These are phyloP conservation scores for Meriones unguiculatus DNA, from an alignment of 2,113 vertebrate species.

Conservation along the genomic window DNA sequence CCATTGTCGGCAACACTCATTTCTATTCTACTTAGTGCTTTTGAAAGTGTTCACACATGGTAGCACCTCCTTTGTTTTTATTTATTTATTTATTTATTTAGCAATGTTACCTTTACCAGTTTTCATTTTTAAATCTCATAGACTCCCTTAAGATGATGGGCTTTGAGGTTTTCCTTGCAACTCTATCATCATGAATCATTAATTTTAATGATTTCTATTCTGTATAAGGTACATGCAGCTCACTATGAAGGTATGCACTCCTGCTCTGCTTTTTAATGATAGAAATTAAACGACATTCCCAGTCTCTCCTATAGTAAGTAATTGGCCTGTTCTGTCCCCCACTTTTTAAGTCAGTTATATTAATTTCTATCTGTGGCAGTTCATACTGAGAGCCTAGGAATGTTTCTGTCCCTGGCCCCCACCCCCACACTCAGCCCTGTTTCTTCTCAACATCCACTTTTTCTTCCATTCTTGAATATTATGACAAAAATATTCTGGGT, in stretches of 20 bases:
- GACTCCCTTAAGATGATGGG: not conserved
- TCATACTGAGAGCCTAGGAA: not conserved
- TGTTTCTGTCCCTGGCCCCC: not conserved
- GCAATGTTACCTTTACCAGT: not conserved
- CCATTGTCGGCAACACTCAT: not conserved
- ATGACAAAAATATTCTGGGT: not conserved
- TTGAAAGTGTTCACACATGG: not conserved
- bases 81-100: not conserved
- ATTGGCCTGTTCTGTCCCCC: conserved; percentile 28
- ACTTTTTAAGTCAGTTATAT: not conserved
- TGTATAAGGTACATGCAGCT: conserved; percentile 5
- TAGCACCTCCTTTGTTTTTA: not conserved
- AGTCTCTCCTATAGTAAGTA: not conserved
- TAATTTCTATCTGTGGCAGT: conserved; percentile 16
- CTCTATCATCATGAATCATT: conserved; percentile 52
- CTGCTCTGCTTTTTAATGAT: not conserved
- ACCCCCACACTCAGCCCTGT: not conserved
- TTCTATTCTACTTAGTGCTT: not conserved
- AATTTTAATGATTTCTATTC: conserved; percentile 58
- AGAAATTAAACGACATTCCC: conserved; percentile 19
- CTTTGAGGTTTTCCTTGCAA: not conserved
- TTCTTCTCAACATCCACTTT: not conserved
- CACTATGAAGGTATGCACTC: conserved; percentile 17
- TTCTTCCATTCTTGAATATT: not conserved
- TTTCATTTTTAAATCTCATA: not conserved